phyloP scores from a whole-genome alignment of 2,888 invertebrate species.

The Norana najaformis region DNA sequence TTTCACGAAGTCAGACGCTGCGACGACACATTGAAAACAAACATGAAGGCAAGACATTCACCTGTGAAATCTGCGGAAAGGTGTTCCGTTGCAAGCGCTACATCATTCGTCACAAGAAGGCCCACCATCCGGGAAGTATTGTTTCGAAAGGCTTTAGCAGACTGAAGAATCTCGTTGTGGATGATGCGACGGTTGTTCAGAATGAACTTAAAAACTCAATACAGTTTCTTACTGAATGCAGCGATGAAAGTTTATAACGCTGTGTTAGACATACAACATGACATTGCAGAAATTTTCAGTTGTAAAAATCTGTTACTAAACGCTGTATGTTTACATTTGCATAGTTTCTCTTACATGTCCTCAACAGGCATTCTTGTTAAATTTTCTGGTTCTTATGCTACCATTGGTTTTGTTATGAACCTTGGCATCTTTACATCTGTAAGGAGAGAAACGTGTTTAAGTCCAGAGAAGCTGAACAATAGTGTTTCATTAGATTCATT shows the following conservation, averaged over 20 bases:
- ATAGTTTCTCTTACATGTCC: not conserved
- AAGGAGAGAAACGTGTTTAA: not conserved
- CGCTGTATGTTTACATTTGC: not conserved
- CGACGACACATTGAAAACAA: slow-evolving; percentile 18
- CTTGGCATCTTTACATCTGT: not conserved
- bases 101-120: slow-evolving; percentile 23
- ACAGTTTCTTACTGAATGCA: slow-evolving; percentile 13
- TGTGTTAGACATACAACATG: not conserved
- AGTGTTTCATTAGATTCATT: not conserved
- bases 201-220: not conserved
- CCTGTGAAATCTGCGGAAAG: slow-evolving; percentile 19
- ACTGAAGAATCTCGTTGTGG: not conserved
- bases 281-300: not conserved
- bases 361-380: not conserved
- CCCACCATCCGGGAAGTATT: slow-evolving; percentile 3
- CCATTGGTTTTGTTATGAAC: not conserved
- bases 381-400: not conserved
- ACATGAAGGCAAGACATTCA: slow-evolving; percentile 9
- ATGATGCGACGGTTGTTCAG: not conserved
- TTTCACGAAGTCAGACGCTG: not conserved
- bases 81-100: slow-evolving; percentile 3
- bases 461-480: not conserved
- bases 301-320: not conserved
- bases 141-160: not conserved
- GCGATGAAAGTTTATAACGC: not conserved